Conservation (phyloP, 2,797 vertebrate genomes). For the Liparis tanakae region DNA sequence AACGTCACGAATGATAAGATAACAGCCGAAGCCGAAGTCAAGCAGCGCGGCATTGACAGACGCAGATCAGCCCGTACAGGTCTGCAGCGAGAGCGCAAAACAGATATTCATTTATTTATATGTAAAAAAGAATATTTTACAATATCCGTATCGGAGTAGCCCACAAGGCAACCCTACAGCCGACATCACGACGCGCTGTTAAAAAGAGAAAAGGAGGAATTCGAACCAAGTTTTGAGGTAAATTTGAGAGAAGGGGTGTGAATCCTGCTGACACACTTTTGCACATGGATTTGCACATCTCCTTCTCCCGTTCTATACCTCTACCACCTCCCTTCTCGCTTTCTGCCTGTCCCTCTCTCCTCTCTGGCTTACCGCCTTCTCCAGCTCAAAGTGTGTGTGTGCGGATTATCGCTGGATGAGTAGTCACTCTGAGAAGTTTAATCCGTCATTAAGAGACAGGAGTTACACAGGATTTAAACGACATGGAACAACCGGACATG, state of each 20-base stretch:
- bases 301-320: background rate
- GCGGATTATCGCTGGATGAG: constrained; percentile 75
- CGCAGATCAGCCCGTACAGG: background rate
- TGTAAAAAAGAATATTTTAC: background rate
- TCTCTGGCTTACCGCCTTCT: constrained; percentile 48
- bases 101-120: background rate
- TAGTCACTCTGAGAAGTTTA: constrained; percentile 74
- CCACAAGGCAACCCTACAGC: background rate
- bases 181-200: background rate
- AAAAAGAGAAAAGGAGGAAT: constrained; percentile 32
- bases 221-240: background rate
- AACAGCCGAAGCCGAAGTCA: background rate
- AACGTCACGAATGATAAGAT: background rate
- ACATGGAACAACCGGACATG: constrained; percentile 41
- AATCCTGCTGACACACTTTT: constrained; percentile 19
- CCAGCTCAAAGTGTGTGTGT: constrained; percentile 46
- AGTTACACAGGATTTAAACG: constrained; percentile 66
- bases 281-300: constrained; percentile 18
- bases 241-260: constrained; percentile 15
- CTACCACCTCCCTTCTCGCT: background rate
- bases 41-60: background rate
- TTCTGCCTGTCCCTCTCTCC: constrained; percentile 28
- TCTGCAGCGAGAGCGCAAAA: background rate
- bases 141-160: background rate
- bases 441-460: constrained; percentile 72